Percentiles rank a stretch among this genome's conserved stretches.
phyloP scores from a whole-genome alignment of 2,113 vertebrate genomes.

The Hemiscyllium ocellatum region DNA sequence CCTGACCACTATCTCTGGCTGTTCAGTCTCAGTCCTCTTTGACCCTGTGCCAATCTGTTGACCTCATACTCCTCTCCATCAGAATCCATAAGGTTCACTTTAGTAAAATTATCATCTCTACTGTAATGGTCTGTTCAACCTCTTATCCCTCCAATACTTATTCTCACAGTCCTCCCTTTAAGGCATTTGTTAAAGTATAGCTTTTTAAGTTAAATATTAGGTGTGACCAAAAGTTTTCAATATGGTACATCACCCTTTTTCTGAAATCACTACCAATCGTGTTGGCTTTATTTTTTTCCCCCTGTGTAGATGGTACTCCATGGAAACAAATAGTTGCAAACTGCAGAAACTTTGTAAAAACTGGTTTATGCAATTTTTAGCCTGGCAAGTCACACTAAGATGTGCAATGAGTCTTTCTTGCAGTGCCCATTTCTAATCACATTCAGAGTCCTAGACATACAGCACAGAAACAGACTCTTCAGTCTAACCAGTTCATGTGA shows the following conservation, averaged over 20 bases:
- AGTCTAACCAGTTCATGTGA: no score
- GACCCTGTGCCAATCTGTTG: not conserved
- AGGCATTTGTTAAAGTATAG: not conserved
- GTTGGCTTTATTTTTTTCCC: not conserved
- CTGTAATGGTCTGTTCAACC: not conserved
- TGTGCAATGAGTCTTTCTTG: not conserved
- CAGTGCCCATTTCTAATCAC: not conserved
- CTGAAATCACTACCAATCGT: not conserved
- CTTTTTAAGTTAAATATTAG: no score
- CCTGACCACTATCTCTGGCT: not conserved
- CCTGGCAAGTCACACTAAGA: not conserved
- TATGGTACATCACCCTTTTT: not conserved
- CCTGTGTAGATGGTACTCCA: not conserved
- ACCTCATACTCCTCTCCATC: not conserved
- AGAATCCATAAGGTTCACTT: not conserved
- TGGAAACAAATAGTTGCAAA: not conserved
- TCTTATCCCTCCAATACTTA: not conserved
- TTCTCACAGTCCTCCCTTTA: not conserved
- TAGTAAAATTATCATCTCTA: not conserved
- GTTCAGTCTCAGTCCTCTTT: not conserved
- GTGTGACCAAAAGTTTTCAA: no score
- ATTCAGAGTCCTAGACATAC: no score
- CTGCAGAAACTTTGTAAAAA: not conserved
- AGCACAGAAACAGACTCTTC: no score
- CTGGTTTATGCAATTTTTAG: not conserved